Conservation (phyloP, 2,113 vertebrate genomes). For the Apodemus sylvaticus region DNA sequence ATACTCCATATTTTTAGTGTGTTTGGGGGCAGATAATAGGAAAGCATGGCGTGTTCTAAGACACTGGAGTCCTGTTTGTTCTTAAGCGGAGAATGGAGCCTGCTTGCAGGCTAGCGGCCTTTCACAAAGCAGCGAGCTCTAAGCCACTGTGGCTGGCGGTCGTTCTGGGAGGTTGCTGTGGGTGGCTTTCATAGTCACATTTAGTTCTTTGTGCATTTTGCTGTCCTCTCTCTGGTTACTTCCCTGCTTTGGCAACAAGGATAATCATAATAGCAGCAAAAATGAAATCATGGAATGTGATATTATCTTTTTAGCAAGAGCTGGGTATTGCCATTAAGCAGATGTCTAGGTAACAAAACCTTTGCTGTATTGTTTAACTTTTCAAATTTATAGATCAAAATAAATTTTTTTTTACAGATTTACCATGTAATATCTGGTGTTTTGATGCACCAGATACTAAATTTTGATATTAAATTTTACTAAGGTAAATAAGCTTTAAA, state of each 20-base stretch:
- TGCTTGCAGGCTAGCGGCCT: background rate
- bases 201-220: background rate
- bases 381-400: background rate
- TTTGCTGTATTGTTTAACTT: background rate
- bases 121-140: background rate
- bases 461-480: background rate
- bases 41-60: background rate
- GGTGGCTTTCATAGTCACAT: background rate
- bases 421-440: background rate
- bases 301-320: background rate
- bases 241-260: constrained; percentile 5
- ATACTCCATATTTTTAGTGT: constrained; percentile 66
- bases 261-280: background rate
- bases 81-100: constrained; percentile 34
- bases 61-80: constrained; percentile 4
- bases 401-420: background rate
- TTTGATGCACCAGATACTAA: background rate
- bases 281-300: background rate
- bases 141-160: background rate
- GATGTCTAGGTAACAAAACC: constrained; percentile 4
- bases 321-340: background rate
- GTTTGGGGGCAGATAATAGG: constrained; percentile 51
- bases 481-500: constrained; percentile 14
- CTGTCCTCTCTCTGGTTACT: background rate
- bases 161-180: background rate